Evolutionary conservation across 2,797 vertebrate species (phyloP), one percentile per base, ranked within the genome.

Genomic region (Rachycentron canadum): DNA sequence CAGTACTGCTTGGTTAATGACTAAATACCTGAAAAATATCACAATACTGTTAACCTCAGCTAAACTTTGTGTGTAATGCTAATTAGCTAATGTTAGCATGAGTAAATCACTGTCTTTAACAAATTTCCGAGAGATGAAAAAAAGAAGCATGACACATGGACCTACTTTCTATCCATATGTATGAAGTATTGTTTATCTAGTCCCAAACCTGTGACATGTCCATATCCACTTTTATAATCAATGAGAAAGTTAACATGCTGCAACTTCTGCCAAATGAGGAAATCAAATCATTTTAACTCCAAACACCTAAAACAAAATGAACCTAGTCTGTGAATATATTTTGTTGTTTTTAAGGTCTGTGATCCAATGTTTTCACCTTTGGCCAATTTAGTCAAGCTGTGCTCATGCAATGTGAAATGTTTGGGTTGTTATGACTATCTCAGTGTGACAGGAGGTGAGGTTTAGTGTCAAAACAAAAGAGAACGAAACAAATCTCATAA

Each of bases 391-490:
- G 64, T 53, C 59, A 52, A 57, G 34, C 56, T 57, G 65, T 65
- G 57, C 53, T 74, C 23, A 38, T 65, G 41, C 41, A 49, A 30
- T 41, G 32, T 65, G 25, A 82, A 59, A 75, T 65, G 71, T 70
- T 64, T 61, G 45, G 64, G 26, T 55, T 76, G 65, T 73, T 70
- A 43, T 49, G 36, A 43, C 69, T 74, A 38, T 79, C 78, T 79
- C 34, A 59, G 45, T n/a, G 47, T 73, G 55, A 73, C 65, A 41
- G 58, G 8, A 75, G 55, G 60, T 26, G 61, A 81, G 23, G 56
- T 49, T 67, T 76, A 19, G 57, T 69, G 65, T 81, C 59, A 77
- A 50, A 81, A 81, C 76, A 78, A 73, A 59, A n/a, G 41, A 21
- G 43, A 81, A 53, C 1, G 12, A 75, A 58, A 49, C 25, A 76